Base-by-base conservation (phyloP, 2,888 invertebrate species). In the Eupithecia insigniata region DNA sequence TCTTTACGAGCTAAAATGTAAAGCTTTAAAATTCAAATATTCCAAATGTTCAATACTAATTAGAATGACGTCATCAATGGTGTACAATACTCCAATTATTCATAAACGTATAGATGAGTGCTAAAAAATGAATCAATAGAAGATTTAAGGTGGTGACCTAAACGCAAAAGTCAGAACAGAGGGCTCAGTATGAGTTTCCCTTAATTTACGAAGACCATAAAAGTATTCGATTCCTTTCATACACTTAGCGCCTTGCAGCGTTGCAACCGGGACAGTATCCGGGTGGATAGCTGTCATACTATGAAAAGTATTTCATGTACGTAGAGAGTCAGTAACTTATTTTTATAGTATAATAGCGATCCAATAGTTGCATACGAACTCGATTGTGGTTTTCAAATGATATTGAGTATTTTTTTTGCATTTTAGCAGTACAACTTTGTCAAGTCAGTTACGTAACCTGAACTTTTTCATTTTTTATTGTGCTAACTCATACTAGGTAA, bases 1-100 rank as follows among this genome's bases (percentile, higher is more conserved):
- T 92, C 92, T 92, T 92, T 92, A 92, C 87, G 89, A 89, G 85
- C 88, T 26, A 55, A 26, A 85, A n/a, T 87, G 83, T 83, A 79
- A 83, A 82, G 82, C 84, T 81, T 85, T 83, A 58, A 32, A 39
- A 61, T 84, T 73, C 78, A 76, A 77, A 80, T 78, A 81, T 82
- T 80, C 77, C 80, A 80, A 79, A 78, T 78, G 74, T 78, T 79
- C 72, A 76, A 77, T 74, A 74, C 69, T 79, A 78, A 80, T 79
- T 78, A 75, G 68, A 46, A 61, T 73, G 61, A 71, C 71, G 73
- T 72, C 67, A 73, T 46, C 18, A 10, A 67, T 30, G 18, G 36
- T 36, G 36, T 22, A 64, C 64, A 39, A 36, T 22, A 18, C 30
- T 28, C n/a, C 36, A 36, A 64, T 26, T 39, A 64, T 64, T 64